These are phyloP conservation scores for Tenthredo distinguenda DNA, from an alignment of 2,888 invertebrate species.

Conservation along the genomic window DNA sequence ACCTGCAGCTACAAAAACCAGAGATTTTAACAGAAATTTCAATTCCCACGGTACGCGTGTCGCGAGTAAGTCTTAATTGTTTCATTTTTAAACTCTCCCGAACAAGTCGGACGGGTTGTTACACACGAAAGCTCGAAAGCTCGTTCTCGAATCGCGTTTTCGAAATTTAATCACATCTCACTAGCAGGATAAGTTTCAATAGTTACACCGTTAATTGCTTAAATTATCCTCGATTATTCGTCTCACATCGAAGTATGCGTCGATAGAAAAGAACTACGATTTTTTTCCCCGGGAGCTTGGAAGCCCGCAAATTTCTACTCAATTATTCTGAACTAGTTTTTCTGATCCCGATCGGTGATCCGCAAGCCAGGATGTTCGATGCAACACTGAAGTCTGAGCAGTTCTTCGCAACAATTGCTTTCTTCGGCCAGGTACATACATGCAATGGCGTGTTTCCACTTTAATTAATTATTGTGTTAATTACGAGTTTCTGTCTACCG, in stretches of 20 bases:
- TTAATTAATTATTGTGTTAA: constrained; percentile 66
- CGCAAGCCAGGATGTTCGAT: constrained; percentile 73
- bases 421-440: constrained; percentile 69
- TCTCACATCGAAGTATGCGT: neutral
- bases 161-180: constrained; percentile 12
- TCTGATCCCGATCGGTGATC: constrained; percentile 52
- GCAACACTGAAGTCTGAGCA: constrained; percentile 70
- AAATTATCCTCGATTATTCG: neutral
- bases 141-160: neutral
- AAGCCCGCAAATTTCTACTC: neutral
- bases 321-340: neutral
- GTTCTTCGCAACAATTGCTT: constrained; percentile 73
- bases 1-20: neutral
- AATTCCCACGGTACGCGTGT: constrained; percentile 13
- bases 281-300: neutral
- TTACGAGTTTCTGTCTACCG: constrained; percentile 53
- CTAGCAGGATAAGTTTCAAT: neutral
- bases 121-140: neutral
- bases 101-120: constrained; percentile 21
- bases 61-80: neutral
- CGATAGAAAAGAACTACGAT: too few species aligned
- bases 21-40: neutral
- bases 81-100: neutral
- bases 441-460: constrained; percentile 53
- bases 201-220: neutral